Base-by-base conservation (phyloP, 2,888 invertebrate species). In the Autographa gamma region DNA sequence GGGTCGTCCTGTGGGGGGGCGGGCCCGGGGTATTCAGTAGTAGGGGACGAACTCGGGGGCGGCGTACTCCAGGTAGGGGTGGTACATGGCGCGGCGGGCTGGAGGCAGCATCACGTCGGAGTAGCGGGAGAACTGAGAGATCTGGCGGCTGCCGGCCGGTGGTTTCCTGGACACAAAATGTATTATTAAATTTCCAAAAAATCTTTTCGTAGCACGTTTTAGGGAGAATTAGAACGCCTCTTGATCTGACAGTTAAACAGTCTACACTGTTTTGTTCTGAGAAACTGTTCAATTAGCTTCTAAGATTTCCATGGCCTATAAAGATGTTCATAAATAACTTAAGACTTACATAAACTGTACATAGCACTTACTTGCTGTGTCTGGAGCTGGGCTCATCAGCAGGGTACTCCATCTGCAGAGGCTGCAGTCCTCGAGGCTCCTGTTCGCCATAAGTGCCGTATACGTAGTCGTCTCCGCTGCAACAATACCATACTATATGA, bases 111-210 rank as follows among this genome's bases (percentile, higher is more conserved):
- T 93, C 73, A 91, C 91, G 85, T 95, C 95, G 8, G 95, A 94
- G 91, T 95, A 95, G 84, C 95, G 95, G 0, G 93, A 93, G 91
- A 95, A 95, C 82, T 95, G 95, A 1, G 93, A 93, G 67, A 93
- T 89, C 75, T 94, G 95, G 65, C 95, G 95, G 75, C 94, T 94
- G 58, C 93, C 94, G 3, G 90, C 86, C 66, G 90, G 91, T 0
- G 94, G 95, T 83, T 95, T 95, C 88, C 95, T 94, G 91, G 11
- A 87, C 88, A 64, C 66, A 71, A 68, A 52, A 52, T 41, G 7
- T 32, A 68, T 38, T 38, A 48, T 54, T 54, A 9, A 14, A 14
- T 3, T 25, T 25, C 25, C 25, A 25, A 25, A 25, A 25, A 2
- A 2, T 25, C 1, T 25, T 25, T 25, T 25, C 3, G 25, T 25